Base-by-base conservation (phyloP, 1,140 invertebrate genomes). In the Bursaphelenchus mucronatus region DNA sequence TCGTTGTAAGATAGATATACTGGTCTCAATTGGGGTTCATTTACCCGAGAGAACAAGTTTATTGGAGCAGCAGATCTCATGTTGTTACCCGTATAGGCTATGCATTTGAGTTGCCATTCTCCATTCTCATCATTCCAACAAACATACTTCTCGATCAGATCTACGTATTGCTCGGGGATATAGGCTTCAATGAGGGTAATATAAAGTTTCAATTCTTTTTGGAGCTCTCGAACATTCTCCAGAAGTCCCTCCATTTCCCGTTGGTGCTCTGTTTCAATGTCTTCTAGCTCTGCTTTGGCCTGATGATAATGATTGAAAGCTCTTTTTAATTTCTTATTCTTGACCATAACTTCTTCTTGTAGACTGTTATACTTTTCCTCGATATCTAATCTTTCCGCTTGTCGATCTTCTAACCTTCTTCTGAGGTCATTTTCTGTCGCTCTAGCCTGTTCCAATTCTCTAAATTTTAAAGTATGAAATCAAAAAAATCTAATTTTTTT, bases 81-180 rank as follows among this genome's bases (percentile, higher is more conserved):
- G 81, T 98, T 98, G 83, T 98, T 98, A 0, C 95, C 95, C 13
- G 94, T 95, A 82, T 98, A 98, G 0, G 95, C 95, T 2, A 98
- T 76, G 84, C 93, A 96, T 81, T 90, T 90, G 10, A 97, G 86
- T 82, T 97, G 92, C 91, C 94, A 99, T 82, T 98, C 94, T 15
- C 93, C 94, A 53, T 94, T 92, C 74, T 97, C 93, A 83, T 97
- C 92, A 84, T 96, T 97, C 92, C 93, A 97, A 75, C 90, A 88
- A 13, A 92, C 90, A 81, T 94, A 90, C 73, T 89, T 86, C 76
- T 95, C 91, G 65, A 97, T 91, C 83, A 94, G 87, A 63, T 90
- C 89, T 87, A 89, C 88, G 84, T 94, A 95, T 78, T 94, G 89
- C 73, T 87, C 86, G 7, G 94, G 94, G 82, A 98, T 94, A 77